Evolutionary conservation across 1,140 invertebrate genomes (phyloP), one percentile per base, ranked within the genome.

Genomic region (Trichonephila inaurata): DNA sequence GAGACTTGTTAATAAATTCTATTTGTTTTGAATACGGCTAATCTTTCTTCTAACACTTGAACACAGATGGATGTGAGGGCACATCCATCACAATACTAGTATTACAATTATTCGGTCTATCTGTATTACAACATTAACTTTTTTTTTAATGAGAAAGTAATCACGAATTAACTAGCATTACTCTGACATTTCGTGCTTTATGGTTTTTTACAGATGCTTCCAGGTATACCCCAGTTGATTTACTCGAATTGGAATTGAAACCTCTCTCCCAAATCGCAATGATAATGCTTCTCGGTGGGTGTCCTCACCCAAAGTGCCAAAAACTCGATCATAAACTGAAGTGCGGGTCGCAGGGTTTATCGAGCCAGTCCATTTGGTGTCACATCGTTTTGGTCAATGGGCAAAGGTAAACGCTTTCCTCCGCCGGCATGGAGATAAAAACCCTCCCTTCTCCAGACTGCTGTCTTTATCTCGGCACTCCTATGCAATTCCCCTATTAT

Each of bases 371-470:
- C 89, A 91, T 91, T 89, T 82, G 69, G 72, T 91, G 89, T 91
- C 58, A 91, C 89, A 91, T 91, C 89, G 72, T 91, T 91, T 91
- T 82, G 66, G 88, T 33, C 64, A 77, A 89, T 72, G 64, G 88
- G 69, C n/a, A 14, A 40, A 69, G 88, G 40, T 77, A 66, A 89
- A 69, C n/a, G 69, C 8, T 89, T 89, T n/a, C 66, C 33, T 44
- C 19, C 0, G 51, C 51, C 51, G 51, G 51, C 51, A 51, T 51
- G 64, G n/a, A 61, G 64, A 72, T 72, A 89, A 89, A 66, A 89
- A 62, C 14, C 21, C 85, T 88, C 62, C 16, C 21, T 21, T 14
- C 19, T 19, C 40, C 24, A 19, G 40, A 21, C 21, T 51, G 81
- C 33, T n/a, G 33, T 88, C 33, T 66, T 60, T 72, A 69, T 72